Percentiles rank a stretch among this genome's conserved stretches.
Evolutionary conservation across 2,888 invertebrate genomes (phyloP).

Genomic region (Halictus quadricinctus): DNA sequence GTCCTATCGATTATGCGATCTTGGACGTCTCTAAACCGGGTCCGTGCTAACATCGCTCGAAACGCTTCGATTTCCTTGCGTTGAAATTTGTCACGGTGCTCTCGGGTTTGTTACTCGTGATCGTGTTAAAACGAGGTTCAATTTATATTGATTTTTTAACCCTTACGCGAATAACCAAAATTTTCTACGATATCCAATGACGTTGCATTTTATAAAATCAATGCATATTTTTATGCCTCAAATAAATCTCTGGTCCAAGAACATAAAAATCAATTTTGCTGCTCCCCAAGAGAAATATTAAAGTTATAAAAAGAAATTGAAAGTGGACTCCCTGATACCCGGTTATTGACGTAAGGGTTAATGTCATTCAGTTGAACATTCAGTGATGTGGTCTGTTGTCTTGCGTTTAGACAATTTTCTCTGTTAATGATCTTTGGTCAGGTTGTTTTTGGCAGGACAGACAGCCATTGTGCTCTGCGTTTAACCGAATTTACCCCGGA

Average conservation of each 20-base stretch:
- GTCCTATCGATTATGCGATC: slow-evolving; percentile 41
- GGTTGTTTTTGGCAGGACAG: slow-evolving; percentile 17
- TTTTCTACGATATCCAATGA: too few species aligned
- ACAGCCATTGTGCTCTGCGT: slow-evolving; percentile 61
- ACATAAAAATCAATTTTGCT: too few species aligned
- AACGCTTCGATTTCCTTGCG: neutral
- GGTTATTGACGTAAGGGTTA: neutral
- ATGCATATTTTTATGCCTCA: too few species aligned
- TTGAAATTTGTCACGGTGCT: neutral
- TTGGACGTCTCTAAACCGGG: neutral
- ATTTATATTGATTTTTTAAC: too few species aligned
- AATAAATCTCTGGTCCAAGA: too few species aligned
- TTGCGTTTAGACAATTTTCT: neutral
- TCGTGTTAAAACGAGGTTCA: too few species aligned
- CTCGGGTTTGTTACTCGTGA: neutral
- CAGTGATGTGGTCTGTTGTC: neutral
- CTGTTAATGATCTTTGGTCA: slow-evolving; percentile 13
- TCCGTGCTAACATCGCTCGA: neutral
- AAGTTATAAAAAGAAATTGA: too few species aligned
- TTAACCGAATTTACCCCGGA: slow-evolving; percentile 62
- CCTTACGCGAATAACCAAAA: too few species aligned
- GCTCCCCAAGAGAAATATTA: too few species aligned
- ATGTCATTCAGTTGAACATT: neutral
- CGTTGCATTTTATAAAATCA: too few species aligned
- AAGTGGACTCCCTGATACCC: too few species aligned